A percentile compares a stretch with the other conserved stretches of the same genome.
phyloP scores from a whole-genome alignment of 2,113 vertebrate genomes.

The Neomonachus schauinslandi region DNA sequence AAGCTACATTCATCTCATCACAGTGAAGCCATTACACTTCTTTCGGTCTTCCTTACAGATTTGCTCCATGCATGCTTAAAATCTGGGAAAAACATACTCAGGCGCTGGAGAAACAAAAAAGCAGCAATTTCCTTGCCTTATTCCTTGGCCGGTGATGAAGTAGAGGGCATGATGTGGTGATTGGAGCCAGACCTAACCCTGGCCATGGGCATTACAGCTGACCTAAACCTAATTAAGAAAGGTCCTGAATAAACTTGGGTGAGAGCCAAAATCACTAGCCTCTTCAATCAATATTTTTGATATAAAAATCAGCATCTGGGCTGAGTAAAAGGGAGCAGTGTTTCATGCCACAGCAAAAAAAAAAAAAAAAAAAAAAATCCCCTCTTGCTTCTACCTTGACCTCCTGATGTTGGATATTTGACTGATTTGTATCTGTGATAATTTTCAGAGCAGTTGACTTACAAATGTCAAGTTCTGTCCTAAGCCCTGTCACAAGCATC shows the following conservation, averaged over 20 bases:
- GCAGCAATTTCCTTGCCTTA: constrained; percentile 69
- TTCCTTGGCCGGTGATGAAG: constrained; percentile 72
- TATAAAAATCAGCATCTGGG: constrained; percentile 80
- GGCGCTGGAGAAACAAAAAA: constrained; percentile 71
- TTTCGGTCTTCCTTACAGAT: constrained; percentile 66
- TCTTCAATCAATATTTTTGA: constrained; percentile 78
- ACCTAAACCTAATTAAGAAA: constrained; percentile 79
- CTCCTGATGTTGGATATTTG: constrained; percentile 75
- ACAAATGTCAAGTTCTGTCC: constrained; percentile 62
- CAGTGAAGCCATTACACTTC: constrained; percentile 13
- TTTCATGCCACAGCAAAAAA: constrained; percentile 70
- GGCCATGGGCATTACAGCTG: constrained; percentile 54
- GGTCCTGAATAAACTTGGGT: constrained; percentile 76
- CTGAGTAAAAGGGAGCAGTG: constrained; percentile 77
- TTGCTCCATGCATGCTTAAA: constrained; percentile 63
- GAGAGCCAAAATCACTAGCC: constrained; percentile 68
- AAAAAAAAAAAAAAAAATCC: background rate
- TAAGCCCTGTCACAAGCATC: background rate
- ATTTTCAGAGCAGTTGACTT: constrained; percentile 77
- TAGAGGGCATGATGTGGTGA: constrained; percentile 56
- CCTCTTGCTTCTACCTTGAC: constrained; percentile 63
- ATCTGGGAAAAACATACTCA: constrained; percentile 62
- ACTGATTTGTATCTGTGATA: constrained; percentile 74
- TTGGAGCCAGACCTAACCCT: constrained; percentile 73
- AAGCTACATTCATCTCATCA: constrained; percentile 42